These are phyloP conservation scores for Sylvilagus bachmani DNA, from an alignment of 2,113 vertebrate genomes.

Conservation along the genomic window DNA sequence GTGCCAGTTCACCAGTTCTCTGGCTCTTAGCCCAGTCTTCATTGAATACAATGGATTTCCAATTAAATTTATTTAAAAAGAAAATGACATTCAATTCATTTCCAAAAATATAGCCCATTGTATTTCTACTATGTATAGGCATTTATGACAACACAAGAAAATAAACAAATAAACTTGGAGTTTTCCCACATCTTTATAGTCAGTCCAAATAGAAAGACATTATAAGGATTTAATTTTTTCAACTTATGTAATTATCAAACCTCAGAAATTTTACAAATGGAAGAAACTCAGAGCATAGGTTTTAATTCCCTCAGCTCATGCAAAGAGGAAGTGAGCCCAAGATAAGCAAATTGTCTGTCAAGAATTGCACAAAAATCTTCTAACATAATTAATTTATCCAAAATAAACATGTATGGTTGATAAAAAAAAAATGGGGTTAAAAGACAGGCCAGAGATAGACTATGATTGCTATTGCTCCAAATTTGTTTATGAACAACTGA, in stretches of 20 bases:
- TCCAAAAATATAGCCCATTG: not conserved
- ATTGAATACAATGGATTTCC: slow-evolving; percentile 52
- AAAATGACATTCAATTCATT: slow-evolving; percentile 44
- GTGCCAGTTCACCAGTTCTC: not conserved
- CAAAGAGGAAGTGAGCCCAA: not conserved
- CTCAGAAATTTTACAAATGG: slow-evolving; percentile 2
- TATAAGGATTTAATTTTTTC: slow-evolving; percentile 1
- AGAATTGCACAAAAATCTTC: slow-evolving; percentile 2
- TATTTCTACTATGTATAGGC: not conserved
- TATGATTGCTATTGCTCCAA: not conserved
- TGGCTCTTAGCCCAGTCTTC: slow-evolving; percentile 39
- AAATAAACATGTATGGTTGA: not conserved
- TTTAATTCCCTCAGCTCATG: not conserved
- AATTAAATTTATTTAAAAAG: slow-evolving; percentile 61
- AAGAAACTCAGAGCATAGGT: not conserved
- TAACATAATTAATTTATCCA: not conserved
- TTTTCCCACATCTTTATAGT: slow-evolving; percentile 15
- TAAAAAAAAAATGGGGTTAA: not conserved
- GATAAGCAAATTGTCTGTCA: not conserved
- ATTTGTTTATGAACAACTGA: not conserved
- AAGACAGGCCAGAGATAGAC: not conserved
- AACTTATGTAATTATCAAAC: not conserved
- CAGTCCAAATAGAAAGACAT: not conserved
- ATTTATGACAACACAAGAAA: slow-evolving; percentile 15
- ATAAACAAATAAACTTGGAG: not conserved